These are phyloP conservation scores for Datnioides undecimradiatus DNA, from an alignment of 2,113 vertebrate genomes.

Conservation along the genomic window DNA sequence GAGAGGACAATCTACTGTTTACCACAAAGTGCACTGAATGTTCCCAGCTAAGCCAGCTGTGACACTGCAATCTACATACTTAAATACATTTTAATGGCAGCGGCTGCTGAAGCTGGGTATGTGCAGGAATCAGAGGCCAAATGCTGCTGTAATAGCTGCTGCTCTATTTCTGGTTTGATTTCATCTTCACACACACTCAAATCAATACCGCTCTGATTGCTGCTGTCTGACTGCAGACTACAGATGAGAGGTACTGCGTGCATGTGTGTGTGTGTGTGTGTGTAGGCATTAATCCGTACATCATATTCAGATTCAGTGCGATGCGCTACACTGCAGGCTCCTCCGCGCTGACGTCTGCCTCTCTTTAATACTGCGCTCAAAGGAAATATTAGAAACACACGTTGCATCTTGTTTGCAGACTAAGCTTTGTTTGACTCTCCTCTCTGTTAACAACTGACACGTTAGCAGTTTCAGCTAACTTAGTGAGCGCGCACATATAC, in stretches of 20 bases:
- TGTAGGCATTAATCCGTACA: slow-evolving; percentile 26
- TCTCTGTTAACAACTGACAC: too few species aligned
- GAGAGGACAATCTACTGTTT: slow-evolving; percentile 9
- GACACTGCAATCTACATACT: background rate
- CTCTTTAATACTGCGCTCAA: too few species aligned
- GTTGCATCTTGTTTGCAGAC: too few species aligned
- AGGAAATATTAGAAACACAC: too few species aligned
- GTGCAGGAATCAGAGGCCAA: slow-evolving; percentile 21
- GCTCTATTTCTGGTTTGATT: slow-evolving; percentile 55
- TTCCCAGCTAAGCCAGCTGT: background rate
- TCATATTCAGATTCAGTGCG: slow-evolving; percentile 35
- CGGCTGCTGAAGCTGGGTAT: slow-evolving; percentile 12
- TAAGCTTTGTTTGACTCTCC: too few species aligned
- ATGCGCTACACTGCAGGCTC: slow-evolving; percentile 20
- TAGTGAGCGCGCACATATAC: too few species aligned
- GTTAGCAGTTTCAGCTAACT: too few species aligned
- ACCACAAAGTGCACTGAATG: background rate
- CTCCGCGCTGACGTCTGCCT: too few species aligned
- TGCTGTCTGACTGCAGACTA: slow-evolving; percentile 63
- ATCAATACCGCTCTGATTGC: slow-evolving; percentile 74
- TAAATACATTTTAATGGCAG: slow-evolving; percentile 19
- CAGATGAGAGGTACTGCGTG: slow-evolving; percentile 49
- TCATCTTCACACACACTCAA: slow-evolving; percentile 65
- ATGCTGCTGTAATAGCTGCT: slow-evolving; percentile 27
- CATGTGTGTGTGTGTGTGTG: slow-evolving; percentile 16